Conservation (phyloP, 2,113 vertebrate species). For the Callipepla squamata region DNA sequence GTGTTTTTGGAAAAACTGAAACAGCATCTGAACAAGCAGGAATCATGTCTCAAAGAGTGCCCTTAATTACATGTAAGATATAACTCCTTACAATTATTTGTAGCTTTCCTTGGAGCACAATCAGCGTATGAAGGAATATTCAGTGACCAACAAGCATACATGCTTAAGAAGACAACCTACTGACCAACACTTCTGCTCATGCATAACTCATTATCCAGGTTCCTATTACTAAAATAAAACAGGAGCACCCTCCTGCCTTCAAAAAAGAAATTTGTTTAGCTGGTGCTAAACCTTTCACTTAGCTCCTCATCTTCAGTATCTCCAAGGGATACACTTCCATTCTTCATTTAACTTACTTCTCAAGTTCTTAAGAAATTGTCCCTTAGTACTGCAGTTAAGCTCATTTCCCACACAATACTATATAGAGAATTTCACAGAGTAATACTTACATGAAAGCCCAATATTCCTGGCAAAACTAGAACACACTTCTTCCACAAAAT, state of each 20-base stretch:
- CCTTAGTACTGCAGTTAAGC: background rate
- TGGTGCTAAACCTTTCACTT: background rate
- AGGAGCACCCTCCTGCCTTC: no score
- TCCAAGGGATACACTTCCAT: background rate
- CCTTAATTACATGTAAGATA: background rate
- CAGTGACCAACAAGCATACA: background rate
- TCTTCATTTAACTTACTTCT: background rate
- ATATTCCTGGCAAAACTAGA: background rate
- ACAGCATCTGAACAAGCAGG: background rate
- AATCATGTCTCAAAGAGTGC: background rate
- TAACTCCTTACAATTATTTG: background rate
- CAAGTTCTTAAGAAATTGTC: rapidly evolving
- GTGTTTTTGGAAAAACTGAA: background rate
- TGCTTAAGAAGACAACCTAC: background rate
- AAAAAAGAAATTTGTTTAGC: background rate
- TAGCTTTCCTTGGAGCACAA: background rate
- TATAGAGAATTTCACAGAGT: background rate
- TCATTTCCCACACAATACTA: background rate
- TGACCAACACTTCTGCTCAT: background rate
- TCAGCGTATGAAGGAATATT: background rate
- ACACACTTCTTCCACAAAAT: background rate
- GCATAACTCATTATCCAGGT: background rate
- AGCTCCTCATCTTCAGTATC: background rate
- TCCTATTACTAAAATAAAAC: background rate
- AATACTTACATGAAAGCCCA: background rate